Percentiles rank a stretch among this genome's conserved stretches.
phyloP scores from a whole-genome alignment of 2,888 invertebrate species.

The Cephonodes hylas region DNA sequence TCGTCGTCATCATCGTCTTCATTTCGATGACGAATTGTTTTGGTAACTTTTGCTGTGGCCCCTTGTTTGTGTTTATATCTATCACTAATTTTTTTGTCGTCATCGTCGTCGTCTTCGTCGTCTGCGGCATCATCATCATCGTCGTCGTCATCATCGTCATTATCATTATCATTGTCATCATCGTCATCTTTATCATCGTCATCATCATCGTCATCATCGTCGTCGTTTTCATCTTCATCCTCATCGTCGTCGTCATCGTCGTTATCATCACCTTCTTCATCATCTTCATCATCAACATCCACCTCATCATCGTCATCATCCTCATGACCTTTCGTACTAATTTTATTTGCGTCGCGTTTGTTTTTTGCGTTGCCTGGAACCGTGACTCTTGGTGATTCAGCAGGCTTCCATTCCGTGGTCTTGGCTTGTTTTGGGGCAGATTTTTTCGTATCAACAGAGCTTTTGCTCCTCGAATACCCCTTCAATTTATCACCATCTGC shows the following conservation, averaged over 20 bases:
- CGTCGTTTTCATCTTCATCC: constrained; percentile 60
- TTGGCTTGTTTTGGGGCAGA: constrained; percentile 36
- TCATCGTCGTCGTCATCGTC: constrained; percentile 72
- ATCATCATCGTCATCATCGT: constrained; percentile 51
- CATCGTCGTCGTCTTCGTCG: constrained; percentile 56
- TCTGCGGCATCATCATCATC: constrained; percentile 52
- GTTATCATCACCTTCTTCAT: constrained; percentile 66
- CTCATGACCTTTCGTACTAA: constrained; percentile 20
- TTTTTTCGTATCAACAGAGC: constrained; percentile 37
- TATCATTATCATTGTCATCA: constrained; percentile 37
- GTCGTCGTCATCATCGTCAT: constrained; percentile 65
- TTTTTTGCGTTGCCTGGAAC: constrained; percentile 40
- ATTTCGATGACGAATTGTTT: constrained; percentile 18
- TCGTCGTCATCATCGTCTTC: constrained; percentile 27
- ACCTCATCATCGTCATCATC: constrained; percentile 51
- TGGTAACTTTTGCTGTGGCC: not conserved
- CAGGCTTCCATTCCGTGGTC: constrained; percentile 50
- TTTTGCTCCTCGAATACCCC: constrained; percentile 51
- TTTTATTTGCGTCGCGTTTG: constrained; percentile 20
- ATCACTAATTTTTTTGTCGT: constrained; percentile 64
- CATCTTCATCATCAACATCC: constrained; percentile 49
- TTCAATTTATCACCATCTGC: constrained; percentile 73
- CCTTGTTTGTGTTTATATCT: constrained; percentile 28
- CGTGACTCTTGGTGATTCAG: constrained; percentile 61
- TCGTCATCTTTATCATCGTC: constrained; percentile 71